Percentiles rank a stretch among this genome's conserved stretches.
These are phyloP conservation scores for Oreochromis grahami DNA, from an alignment of 2,797 vertebrate species.

Conservation along the genomic window DNA sequence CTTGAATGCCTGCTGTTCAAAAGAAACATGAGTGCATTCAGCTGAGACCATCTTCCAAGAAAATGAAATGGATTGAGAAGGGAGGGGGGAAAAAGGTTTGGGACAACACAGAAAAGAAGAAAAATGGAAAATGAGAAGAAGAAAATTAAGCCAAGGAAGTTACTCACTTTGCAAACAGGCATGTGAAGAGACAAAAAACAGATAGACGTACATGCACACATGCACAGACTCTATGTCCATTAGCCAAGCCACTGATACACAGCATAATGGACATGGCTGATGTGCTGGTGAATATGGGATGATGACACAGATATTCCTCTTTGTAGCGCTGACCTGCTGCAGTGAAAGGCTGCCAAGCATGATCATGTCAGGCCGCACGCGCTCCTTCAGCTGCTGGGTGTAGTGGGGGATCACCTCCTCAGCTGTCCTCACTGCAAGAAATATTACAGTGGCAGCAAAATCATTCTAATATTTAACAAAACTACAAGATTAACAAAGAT, in stretches of 20 bases:
- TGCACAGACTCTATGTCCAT: constrained; percentile 58
- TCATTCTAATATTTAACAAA: neutral
- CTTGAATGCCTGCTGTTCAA: constrained; percentile 34
- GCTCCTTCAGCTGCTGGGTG: constrained; percentile 81
- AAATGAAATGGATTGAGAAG: constrained; percentile 1
- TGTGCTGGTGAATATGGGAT: constrained; percentile 72
- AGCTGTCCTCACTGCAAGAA: constrained; percentile 56
- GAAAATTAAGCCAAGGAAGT: neutral
- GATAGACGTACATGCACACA: constrained; percentile 12
- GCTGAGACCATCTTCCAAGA: constrained; percentile 12
- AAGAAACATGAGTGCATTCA: constrained; percentile 15
- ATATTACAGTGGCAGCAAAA: constrained; percentile 2
- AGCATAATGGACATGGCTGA: constrained; percentile 71
- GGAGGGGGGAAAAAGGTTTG: neutral
- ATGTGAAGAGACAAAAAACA: constrained; percentile 22
- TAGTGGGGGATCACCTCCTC: constrained; percentile 76
- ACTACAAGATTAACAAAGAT: neutral
- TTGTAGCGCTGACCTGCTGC: constrained; percentile 90
- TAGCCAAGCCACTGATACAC: constrained; percentile 59
- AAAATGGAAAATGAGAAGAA: neutral
- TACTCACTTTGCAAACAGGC: neutral
- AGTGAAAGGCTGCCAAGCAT: constrained; percentile 85
- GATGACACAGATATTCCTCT: constrained; percentile 78
- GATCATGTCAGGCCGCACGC: constrained; percentile 84
- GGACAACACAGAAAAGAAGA: neutral